Evolutionary conservation across 2,888 invertebrate species (phyloP).

Genomic region (Matsumyia berberina): DNA sequence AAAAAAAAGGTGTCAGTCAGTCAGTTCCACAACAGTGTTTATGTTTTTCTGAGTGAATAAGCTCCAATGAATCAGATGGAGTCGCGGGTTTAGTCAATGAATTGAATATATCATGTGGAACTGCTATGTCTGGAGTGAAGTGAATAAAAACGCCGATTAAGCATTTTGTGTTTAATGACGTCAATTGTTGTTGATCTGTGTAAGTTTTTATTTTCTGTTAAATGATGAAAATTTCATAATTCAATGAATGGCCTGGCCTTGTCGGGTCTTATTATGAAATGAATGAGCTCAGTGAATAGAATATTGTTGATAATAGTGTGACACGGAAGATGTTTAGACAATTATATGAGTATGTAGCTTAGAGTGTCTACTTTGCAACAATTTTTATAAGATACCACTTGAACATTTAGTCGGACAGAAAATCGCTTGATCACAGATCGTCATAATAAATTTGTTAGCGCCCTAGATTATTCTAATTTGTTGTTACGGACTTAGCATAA

Average conservation of each 20-base stretch:
- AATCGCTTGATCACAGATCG: background rate
- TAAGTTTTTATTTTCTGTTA: constrained; percentile 38
- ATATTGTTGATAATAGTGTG: constrained; percentile 20
- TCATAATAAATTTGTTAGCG: background rate
- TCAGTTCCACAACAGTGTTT: constrained; percentile 11
- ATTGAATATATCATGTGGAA: constrained; percentile 3
- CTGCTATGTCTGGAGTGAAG: constrained; percentile 2
- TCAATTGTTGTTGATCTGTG: constrained; percentile 51
- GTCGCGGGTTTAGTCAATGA: background rate
- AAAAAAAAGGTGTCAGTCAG: constrained; percentile 14
- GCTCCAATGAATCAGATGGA: constrained; percentile 20
- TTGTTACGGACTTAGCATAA: background rate
- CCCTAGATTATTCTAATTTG: background rate
- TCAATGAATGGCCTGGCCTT: constrained; percentile 32
- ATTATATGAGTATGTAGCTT: background rate
- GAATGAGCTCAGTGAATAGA: constrained; percentile 34
- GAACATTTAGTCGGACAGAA: background rate
- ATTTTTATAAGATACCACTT: background rate
- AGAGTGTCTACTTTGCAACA: no score
- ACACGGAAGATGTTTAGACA: background rate
- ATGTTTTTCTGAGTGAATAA: constrained; percentile 39
- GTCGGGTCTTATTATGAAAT: constrained; percentile 37
- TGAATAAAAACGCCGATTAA: background rate
- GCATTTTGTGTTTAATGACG: constrained; percentile 29
- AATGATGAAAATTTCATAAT: constrained; percentile 46